Percentiles rank a stretch among this genome's conserved stretches.
Evolutionary conservation across 2,888 invertebrate genomes (phyloP).

Genomic region (Eupithecia abbreviata): DNA sequence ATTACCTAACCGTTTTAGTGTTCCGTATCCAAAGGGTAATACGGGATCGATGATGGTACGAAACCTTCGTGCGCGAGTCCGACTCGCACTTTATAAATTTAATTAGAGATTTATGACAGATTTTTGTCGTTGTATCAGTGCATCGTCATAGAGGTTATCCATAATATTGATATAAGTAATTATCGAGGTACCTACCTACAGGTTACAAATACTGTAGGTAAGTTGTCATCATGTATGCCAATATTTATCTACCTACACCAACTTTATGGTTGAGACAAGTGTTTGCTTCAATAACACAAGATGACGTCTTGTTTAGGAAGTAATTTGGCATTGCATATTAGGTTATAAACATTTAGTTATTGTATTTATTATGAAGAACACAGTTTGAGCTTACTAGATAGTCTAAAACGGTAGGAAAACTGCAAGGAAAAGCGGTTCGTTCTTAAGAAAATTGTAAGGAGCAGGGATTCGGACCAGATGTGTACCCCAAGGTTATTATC

Average conservation of each 20-base stretch:
- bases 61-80: too few relatives aligned
- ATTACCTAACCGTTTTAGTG: too few relatives aligned
- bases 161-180: constrained; percentile 4
- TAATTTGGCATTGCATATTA: constrained; percentile 1
- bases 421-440: too few relatives aligned
- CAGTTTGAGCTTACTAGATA: too few relatives aligned
- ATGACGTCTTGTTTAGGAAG: constrained; percentile 4
- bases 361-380: too few relatives aligned
- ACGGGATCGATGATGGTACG: too few relatives aligned
- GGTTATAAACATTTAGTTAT: not conserved
- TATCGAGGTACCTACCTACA: not conserved
- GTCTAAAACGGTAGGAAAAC: too few relatives aligned
- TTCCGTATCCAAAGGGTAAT: too few relatives aligned
- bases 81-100: not conserved
- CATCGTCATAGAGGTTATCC: not conserved
- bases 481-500: too few relatives aligned
- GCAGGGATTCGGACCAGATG: too few relatives aligned
- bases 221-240: constrained; percentile 1
- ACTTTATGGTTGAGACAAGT: not conserved
- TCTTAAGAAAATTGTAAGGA: too few relatives aligned
- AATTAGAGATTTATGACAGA: not conserved
- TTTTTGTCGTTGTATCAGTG: not conserved
- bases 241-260: not conserved
- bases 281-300: not conserved
- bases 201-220: not conserved